Evolutionary conservation across 2,888 invertebrate species (phyloP), one percentile per base, ranked within the genome.

Genomic region (Teinopalpus imperialis): DNA sequence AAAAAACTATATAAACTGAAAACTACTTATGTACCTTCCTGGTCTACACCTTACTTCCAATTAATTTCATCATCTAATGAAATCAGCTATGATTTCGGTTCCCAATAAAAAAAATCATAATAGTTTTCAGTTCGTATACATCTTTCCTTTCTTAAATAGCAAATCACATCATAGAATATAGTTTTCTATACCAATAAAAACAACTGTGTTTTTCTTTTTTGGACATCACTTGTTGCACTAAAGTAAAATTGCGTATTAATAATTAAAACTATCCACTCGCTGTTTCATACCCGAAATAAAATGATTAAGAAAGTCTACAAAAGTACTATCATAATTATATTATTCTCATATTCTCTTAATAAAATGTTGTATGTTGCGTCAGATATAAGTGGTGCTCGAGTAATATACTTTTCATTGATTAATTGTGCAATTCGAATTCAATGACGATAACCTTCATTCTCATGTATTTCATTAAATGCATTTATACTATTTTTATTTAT

Each of bases 361-460:
- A 31, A 24, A 24, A 13, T 36, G 6, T 6, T 31, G 23, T 32
- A 40, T 47, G 41, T 43, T 34, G 47, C 37, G 37, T 48, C 39
- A 42, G 51, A 54, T 51, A 49, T 39, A 53, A 57, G 53, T 55
- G 52, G 62, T 63, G 61, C 61, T 59, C 54, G 50, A 56, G 44
- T 49, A 32, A 27, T 34, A 27, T 48, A 44, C 26, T 35, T 59
- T 55, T 51, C 57, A 56, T 60, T 52, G 56, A 58, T 56, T 69
- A 74, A 71, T 74, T 74, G 80, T 81, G 81, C 79, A 78, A 61
- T 66, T 74, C 63, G 70, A 66, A 77, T 81, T 75, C 73, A 66
- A 63, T 63, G 64, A 62, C 74, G 74, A 78, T 63, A 69, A 79
- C 68, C 68, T 69, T 74, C 73, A 71, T 74, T 75, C 78, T 74